Percentiles rank a stretch among this genome's conserved stretches.
phyloP scores from a whole-genome alignment of 2,797 vertebrate species.

The Mormyrus hasselquistii region DNA sequence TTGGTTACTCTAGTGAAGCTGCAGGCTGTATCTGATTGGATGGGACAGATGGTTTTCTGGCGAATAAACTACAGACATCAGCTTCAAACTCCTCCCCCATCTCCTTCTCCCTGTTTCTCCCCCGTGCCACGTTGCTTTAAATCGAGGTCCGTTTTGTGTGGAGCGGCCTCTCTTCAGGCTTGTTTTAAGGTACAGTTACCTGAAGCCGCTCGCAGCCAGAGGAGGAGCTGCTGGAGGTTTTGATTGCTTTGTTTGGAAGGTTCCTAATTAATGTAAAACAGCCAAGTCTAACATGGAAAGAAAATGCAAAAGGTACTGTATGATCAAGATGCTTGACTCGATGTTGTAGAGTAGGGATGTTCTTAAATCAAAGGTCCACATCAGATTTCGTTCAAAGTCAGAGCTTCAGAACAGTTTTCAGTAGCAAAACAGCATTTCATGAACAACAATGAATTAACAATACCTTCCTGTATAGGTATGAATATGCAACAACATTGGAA shows the following conservation, averaged over 20 bases:
- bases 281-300: background rate
- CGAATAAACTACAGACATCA: background rate
- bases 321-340: background rate
- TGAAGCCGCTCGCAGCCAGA: background rate
- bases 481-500: background rate
- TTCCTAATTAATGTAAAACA: background rate
- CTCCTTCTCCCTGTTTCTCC: background rate
- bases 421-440: background rate
- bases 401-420: background rate
- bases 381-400: background rate
- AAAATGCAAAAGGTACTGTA: background rate
- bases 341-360: background rate
- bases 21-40: background rate
- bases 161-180: background rate
- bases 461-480: background rate
- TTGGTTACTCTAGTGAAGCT: background rate
- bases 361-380: background rate
- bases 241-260: background rate
- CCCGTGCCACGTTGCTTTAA: background rate
- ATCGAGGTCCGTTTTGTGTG: background rate
- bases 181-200: background rate
- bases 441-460: background rate
- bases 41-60: background rate
- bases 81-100: background rate
- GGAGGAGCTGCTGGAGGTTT: background rate